These are phyloP conservation scores for Furcifer pardalis DNA, from an alignment of 2,797 vertebrate genomes.

Conservation along the genomic window DNA sequence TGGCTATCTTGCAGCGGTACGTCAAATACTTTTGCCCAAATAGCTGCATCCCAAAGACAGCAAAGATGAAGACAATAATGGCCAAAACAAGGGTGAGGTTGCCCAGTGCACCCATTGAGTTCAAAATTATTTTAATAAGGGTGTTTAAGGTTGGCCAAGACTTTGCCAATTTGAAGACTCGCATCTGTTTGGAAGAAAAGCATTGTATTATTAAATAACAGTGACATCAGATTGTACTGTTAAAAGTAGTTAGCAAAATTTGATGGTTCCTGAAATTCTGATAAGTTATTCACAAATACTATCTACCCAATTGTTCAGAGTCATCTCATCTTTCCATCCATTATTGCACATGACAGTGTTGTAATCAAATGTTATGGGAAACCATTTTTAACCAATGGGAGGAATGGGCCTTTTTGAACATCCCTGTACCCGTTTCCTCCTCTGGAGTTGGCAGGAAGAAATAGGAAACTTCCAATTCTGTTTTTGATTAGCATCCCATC, in stretches of 20 bases:
- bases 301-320: too few species aligned
- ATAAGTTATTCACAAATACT: background rate
- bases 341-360: too few species aligned
- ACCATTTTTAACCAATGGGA: too few species aligned
- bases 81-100: constrained; percentile 94
- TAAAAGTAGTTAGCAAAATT: constrained; percentile 14
- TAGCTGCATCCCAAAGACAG: constrained; percentile 93
- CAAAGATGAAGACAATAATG: constrained; percentile 97
- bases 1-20: constrained; percentile 76
- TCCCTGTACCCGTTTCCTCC: too few species aligned
- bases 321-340: too few species aligned
- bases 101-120: constrained; percentile 92
- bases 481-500: too few species aligned
- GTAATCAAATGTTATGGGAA: too few species aligned
- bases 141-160: constrained; percentile 98
- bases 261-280: background rate
- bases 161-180: constrained; percentile 95
- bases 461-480: too few species aligned
- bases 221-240: background rate
- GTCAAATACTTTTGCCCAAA: constrained; percentile 83
- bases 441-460: too few species aligned
- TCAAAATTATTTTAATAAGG: constrained; percentile 96
- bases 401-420: too few species aligned
- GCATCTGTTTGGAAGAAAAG: constrained; percentile 80
- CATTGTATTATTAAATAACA: constrained; percentile 3